These are phyloP conservation scores for Acanthurus lineatus DNA, from an alignment of 2,797 vertebrate genomes.

Conservation along the genomic window DNA sequence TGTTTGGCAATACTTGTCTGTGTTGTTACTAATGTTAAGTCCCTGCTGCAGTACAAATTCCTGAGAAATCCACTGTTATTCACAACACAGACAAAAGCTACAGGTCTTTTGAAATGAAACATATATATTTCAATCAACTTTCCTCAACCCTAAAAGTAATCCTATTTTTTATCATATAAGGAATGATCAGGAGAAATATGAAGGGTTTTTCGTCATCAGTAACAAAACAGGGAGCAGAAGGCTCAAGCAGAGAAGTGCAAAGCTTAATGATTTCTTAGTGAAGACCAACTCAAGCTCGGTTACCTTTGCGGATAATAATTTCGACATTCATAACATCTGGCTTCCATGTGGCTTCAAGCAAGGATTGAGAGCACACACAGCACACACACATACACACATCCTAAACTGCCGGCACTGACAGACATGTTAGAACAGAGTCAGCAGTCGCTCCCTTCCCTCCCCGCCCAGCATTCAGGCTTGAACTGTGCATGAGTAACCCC, in stretches of 20 bases:
- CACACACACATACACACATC: constrained; percentile 36
- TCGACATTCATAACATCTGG: constrained; percentile 67
- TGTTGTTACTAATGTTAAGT: too few species aligned
- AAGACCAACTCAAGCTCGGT: constrained; percentile 6
- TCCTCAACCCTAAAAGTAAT: neutral
- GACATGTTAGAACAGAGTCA: constrained; percentile 83
- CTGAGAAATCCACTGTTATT: neutral
- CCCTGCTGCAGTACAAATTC: neutral
- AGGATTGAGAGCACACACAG: constrained; percentile 25
- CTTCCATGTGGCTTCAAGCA: constrained; percentile 66
- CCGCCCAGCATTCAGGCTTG: constrained; percentile 70
- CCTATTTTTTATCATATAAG: neutral
- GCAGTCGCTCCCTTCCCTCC: constrained; percentile 74
- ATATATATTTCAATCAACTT: neutral
- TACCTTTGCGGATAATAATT: constrained; percentile 48
- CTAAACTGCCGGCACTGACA: constrained; percentile 71
- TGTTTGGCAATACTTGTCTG: too few species aligned
- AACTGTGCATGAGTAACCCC: constrained; percentile 73
- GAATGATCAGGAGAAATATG: neutral
- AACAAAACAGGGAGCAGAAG: neutral
- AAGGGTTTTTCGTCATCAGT: neutral
- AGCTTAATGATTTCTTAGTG: neutral
- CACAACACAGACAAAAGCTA: neutral
- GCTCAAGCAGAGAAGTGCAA: constrained; percentile 9
- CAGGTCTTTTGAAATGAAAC: neutral